These are phyloP conservation scores for Luscinia luscinia DNA, from an alignment of 2,797 vertebrate genomes.

Conservation along the genomic window DNA sequence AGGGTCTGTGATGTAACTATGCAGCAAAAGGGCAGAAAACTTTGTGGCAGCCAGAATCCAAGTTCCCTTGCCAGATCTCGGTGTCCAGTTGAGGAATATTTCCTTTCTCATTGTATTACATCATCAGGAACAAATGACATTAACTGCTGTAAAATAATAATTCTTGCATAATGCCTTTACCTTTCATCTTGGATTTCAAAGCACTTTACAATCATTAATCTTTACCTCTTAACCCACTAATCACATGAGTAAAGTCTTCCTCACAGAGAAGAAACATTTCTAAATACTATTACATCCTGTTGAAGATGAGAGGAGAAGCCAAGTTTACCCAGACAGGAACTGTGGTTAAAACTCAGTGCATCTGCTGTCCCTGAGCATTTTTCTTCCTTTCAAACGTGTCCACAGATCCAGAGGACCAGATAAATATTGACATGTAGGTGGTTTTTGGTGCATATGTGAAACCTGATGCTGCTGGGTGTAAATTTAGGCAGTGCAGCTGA, in stretches of 20 bases:
- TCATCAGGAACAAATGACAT: background rate
- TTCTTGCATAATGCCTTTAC: slow-evolving; percentile 5
- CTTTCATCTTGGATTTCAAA: slow-evolving; percentile 60
- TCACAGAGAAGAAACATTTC: slow-evolving; percentile 12
- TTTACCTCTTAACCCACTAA: slow-evolving; percentile 19
- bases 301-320: background rate
- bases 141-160: slow-evolving; percentile 22
- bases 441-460: slow-evolving; percentile 26
- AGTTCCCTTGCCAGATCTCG: background rate
- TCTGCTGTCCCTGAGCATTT: background rate
- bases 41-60: background rate
- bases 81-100: background rate
- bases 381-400: background rate
- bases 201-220: slow-evolving; percentile 23
- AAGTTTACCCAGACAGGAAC: background rate
- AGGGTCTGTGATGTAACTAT: background rate
- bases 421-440: slow-evolving; percentile 13
- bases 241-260: slow-evolving; percentile 42
- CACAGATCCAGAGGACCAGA: background rate
- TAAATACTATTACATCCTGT: slow-evolving; percentile 6
- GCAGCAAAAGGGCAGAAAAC: background rate
- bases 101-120: background rate
- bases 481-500: slow-evolving; percentile 24
- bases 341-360: background rate
- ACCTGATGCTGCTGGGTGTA: background rate